Base-by-base conservation (phyloP, 2,113 vertebrate genomes). In the Cochlearius cochlearius region DNA sequence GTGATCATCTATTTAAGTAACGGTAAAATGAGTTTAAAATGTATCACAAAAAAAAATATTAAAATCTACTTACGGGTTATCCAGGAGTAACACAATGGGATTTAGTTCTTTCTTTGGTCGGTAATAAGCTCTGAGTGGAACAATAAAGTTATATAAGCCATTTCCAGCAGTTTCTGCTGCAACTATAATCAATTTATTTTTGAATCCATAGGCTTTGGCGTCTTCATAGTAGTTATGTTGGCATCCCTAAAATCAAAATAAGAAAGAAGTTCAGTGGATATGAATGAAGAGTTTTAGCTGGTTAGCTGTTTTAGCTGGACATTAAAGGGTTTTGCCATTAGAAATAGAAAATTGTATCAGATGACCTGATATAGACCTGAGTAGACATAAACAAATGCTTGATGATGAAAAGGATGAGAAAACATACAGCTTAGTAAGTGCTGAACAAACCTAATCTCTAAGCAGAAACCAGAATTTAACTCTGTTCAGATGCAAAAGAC, bases 81-180 rank as follows among this genome's bases (percentile, higher is more conserved):
- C 99, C 90, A 99, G 98, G 77, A 99, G 99, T 89, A 99, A 97
- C 9, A 99, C 99, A 87, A 99, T 99, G 52, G 99, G 99, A 94
- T 99, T 99, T 75, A 99, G 98, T 93, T 99, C 99, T 97, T 99
- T 99, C 97, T 99, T 98, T 96, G 99, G 99, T 98, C 99, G 98
- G 96, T 99, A 99, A 98, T 99, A 99, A 85, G 99, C 99, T 98
- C 99, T 98, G 91, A 99, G 99, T 96, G 99, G 99, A 95, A 99
- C 99, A 64, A 99, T 99, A 84, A 99, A 99, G 97, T 99, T 99
- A 97, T 99, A 99, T 62, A 99, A 98, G 86, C 99, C 99, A 53
- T 99, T 99, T 83, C 99, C 99, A 71, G 99, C 99, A 32, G 99
- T 99, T 98, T 99, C 99, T 55, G 99, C 99, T 50, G 99, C 99